Base-by-base conservation (phyloP, 1,140 invertebrate genomes). In the Drosophila aff. region DNA sequence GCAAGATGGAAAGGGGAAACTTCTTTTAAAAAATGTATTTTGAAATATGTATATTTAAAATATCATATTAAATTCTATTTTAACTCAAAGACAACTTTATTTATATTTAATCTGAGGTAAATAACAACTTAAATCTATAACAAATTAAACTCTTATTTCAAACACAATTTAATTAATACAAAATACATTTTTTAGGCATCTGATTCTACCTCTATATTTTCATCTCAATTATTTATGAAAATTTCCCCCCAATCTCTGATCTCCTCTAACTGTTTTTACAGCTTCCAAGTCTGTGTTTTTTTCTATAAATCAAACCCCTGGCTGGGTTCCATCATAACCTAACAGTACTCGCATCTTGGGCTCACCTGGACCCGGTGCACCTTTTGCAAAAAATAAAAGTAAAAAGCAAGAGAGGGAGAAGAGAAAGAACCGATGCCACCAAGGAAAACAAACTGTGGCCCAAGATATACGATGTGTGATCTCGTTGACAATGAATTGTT, bases 401-500 rank as follows among this genome's bases (percentile, higher is more conserved):
- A 21, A 40, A 33, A 58, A 41, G 36, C 53, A 1, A 26, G 36
- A 16, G 36, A 23, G 15, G 43, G 15, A 31, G 26, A 43, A 26
- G 58, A 65, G 68, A 61, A 69, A 43, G 41, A 26, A 50, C 49
- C 47, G 41, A 90, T 69, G 62, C 66, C 74, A 91, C 62, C 66
- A 86, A 91, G 72, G 71, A 83, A 82, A 81, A 91, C 81, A 83
- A 91, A 82, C 87, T 74, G 55, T 68, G 55, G 65, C 66, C 61
- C 74, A 81, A 77, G 87, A 91, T 91, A 91, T 90, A 91, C 77
- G 91, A 92, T 92, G 91, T 92, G 91, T 92, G 87, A 92, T 92
- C 75, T 86, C 85, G 91, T 91, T 92, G 91, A 92, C 91, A 92
- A 92, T 91, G 82, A 92, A 91, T 82, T 80, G 78, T 82, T 90